Base-by-base conservation (phyloP, 2,888 invertebrate species). In the Phoronis australis region DNA sequence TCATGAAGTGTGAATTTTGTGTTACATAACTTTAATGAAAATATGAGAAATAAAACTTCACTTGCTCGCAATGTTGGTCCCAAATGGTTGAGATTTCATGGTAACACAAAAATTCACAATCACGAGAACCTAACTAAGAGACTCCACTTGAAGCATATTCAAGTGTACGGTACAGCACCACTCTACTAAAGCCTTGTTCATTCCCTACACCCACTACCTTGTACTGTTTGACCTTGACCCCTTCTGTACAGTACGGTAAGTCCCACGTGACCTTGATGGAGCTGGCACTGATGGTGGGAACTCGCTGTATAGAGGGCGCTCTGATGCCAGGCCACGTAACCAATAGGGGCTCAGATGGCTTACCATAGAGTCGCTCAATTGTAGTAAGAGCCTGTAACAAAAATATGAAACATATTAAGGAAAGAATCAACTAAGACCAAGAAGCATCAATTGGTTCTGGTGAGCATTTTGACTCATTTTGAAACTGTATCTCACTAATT, bases 251-350 rank as follows among this genome's bases (percentile, higher is more conserved):
- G 47, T 65, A 62, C 3, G 75, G 74, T 18, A 60, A 63, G 27
- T 73, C 72, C 76, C 76, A 76, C 12, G 61, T 62, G 12, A 76
- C 65, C 20, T 66, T 60, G 31, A 75, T 57, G n/a, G 65, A 57
- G 37, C 70, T 71, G 41, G 65, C 68, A 40, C 68, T 64, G 51
- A 66, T 61, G 21, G 71, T 62, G 4, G 71, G 66, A 3, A 68
- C 62, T 35, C 69, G 60, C 42, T 54, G 55, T 37, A 76, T 55
- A 3, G 52, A 52, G 1, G 73, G 72, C 4, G 69, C 57, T 53
- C 61, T 66, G 6, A 69, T 64, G 3, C 77, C 77, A 1, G 77
- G 76, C 75, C 76, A 77, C 26, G 63, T 62, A n/a, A 76, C 61
- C 23, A 72, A 61, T 44, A 77, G 56, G 4, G 73, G 74, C 25